These are phyloP conservation scores for Rhinichthys osculus DNA, from an alignment of 2,797 vertebrate species.

Conservation along the genomic window DNA sequence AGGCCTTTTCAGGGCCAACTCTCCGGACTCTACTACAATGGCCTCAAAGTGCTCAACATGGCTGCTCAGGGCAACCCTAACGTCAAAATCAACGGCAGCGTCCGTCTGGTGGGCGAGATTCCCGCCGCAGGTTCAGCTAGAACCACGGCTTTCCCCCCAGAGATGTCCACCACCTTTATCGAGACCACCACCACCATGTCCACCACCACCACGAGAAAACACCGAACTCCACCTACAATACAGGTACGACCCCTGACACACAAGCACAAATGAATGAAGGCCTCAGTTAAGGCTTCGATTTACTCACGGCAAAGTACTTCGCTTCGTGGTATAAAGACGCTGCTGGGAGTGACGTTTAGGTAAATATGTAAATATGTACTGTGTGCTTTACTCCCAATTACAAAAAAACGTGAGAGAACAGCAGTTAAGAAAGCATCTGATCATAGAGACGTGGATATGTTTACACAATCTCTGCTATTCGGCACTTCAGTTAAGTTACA, in stretches of 20 bases:
- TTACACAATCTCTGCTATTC: neutral
- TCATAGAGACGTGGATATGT: too few relatives aligned
- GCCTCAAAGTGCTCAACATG: conserved; percentile 97
- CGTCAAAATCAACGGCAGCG: conserved; percentile 95
- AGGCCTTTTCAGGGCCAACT: conserved; percentile 97
- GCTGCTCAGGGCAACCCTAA: conserved; percentile 93
- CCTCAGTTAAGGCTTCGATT: neutral
- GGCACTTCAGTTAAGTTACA: neutral
- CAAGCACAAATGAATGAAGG: neutral
- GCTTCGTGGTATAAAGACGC: neutral
- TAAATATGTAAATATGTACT: neutral
- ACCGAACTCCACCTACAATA: conserved; percentile 91
- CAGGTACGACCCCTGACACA: conserved; percentile 77
- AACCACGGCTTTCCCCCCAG: conserved; percentile 89
- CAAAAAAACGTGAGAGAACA: neutral
- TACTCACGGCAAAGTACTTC: neutral
- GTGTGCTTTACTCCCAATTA: neutral
- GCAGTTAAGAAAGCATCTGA: neutral
- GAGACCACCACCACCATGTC: conserved; percentile 98
- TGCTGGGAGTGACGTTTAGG: neutral
- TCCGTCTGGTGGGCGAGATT: conserved; percentile 94
- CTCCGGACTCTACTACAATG: conserved; percentile 97
- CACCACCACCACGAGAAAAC: conserved; percentile 94
- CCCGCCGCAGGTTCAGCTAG: conserved; percentile 89
- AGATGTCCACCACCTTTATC: conserved; percentile 95